A percentile compares a stretch with the other conserved stretches of the same genome.
Conservation (phyloP, 2,797 vertebrate species). For the Takifugu rubripes region DNA sequence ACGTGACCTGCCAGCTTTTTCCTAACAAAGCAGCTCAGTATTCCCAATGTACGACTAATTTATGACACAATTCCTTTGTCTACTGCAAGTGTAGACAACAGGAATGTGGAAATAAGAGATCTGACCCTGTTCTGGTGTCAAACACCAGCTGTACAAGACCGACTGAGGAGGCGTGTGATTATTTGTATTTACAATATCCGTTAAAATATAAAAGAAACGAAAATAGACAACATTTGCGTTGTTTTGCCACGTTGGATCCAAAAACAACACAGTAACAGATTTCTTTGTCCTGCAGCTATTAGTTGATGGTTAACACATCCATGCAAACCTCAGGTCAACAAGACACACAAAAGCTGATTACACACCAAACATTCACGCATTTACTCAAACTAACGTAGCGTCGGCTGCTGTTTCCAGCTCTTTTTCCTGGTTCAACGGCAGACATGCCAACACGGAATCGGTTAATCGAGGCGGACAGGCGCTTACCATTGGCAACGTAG, state of each 20-base stretch:
- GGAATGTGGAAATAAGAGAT: not conserved
- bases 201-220: too few relatives aligned
- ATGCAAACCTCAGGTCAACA: not conserved
- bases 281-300: not conserved
- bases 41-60: slow-evolving; percentile 6
- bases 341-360: not conserved
- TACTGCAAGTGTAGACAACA: slow-evolving; percentile 3
- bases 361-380: not conserved
- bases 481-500: slow-evolving; percentile 97
- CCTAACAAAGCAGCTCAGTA: slow-evolving; percentile 8
- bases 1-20: too few relatives aligned
- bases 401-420: too few relatives aligned
- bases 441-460: slow-evolving; percentile 6
- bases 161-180: too few relatives aligned
- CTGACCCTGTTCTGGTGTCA: not conserved
- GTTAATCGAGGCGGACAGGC: not conserved
- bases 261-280: not conserved
- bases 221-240: not conserved
- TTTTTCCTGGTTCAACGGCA: too few relatives aligned
- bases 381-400: too few relatives aligned
- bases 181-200: too few relatives aligned
- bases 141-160: not conserved
- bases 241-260: not conserved
- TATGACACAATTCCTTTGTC: not conserved
- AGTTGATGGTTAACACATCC: not conserved